A percentile compares a stretch with the other conserved stretches of the same genome.
Evolutionary conservation across 2,797 vertebrate species (phyloP).

Genomic region (Prunella strophiata): DNA sequence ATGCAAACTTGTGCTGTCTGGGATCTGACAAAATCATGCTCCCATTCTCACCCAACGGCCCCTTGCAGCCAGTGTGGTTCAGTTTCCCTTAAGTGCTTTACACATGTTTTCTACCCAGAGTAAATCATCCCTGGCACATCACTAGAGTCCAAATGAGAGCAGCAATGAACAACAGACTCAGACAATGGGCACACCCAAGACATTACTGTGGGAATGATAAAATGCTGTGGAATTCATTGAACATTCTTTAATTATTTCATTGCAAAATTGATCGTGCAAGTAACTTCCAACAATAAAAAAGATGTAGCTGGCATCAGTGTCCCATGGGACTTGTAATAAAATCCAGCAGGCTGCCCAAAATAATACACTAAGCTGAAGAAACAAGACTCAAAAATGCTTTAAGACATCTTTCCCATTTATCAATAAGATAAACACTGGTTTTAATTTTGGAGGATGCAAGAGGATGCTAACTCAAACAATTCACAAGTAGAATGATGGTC

Average conservation of each 20-base stretch:
- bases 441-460: background rate
- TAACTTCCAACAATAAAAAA: background rate
- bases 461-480: background rate
- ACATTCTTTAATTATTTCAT: background rate
- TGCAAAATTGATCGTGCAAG: background rate
- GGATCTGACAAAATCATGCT: background rate
- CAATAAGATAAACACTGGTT: background rate
- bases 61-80: background rate
- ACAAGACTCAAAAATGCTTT: background rate
- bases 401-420: background rate
- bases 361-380: background rate
- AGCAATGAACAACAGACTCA: background rate
- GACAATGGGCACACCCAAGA: background rate
- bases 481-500: background rate
- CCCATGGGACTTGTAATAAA: background rate
- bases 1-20: background rate
- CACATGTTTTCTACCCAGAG: background rate
- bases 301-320: background rate
- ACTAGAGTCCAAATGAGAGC: background rate
- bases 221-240: background rate
- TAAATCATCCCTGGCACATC: background rate
- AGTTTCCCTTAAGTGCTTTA: background rate
- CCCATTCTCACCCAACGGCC: background rate
- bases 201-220: background rate
- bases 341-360: background rate